Evolutionary conservation across 2,888 invertebrate genomes (phyloP).

Genomic region (Athripsodes cinereus): DNA sequence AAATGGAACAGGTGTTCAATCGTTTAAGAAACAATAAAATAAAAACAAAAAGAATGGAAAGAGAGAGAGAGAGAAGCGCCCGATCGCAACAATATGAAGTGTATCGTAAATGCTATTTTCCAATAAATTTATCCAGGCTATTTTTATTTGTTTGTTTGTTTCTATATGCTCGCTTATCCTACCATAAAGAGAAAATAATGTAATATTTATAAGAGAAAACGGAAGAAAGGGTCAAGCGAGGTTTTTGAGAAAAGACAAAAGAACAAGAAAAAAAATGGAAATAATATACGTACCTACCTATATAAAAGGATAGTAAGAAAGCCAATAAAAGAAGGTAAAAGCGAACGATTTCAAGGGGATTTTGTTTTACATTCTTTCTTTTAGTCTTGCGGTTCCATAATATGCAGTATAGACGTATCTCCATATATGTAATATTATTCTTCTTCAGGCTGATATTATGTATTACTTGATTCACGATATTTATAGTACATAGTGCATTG

Average conservation of each 20-base stretch:
- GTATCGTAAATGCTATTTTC: slow-evolving; percentile 1
- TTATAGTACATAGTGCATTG: too few species aligned
- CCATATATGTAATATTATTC: too few species aligned
- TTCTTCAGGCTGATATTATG: too few species aligned
- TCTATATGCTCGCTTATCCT: neutral
- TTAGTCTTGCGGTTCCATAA: too few species aligned
- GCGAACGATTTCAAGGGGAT: slow-evolving; percentile 1
- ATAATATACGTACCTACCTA: neutral
- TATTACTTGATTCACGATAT: too few species aligned
- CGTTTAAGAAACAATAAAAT: neutral
- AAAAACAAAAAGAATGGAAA: neutral
- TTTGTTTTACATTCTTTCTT: slow-evolving; percentile 1
- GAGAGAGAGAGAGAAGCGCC: neutral
- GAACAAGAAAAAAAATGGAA: neutral
- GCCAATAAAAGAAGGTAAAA: slow-evolving; percentile 7
- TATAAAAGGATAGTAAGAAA: neutral
- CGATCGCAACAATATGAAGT: neutral
- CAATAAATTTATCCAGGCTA: neutral
- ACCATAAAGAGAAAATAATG: slow-evolving; percentile 9
- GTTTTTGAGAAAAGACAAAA: slow-evolving; percentile 10
- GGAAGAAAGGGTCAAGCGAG: slow-evolving; percentile 13
- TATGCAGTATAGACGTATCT: too few species aligned
- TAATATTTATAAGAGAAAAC: slow-evolving; percentile 15
- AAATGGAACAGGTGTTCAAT: slow-evolving; percentile 1
- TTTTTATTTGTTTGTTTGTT: slow-evolving; percentile 4